Evolutionary conservation across 2,797 vertebrate species (phyloP), one percentile per base, ranked within the genome.

Genomic region (Gallinago nigripennis): DNA sequence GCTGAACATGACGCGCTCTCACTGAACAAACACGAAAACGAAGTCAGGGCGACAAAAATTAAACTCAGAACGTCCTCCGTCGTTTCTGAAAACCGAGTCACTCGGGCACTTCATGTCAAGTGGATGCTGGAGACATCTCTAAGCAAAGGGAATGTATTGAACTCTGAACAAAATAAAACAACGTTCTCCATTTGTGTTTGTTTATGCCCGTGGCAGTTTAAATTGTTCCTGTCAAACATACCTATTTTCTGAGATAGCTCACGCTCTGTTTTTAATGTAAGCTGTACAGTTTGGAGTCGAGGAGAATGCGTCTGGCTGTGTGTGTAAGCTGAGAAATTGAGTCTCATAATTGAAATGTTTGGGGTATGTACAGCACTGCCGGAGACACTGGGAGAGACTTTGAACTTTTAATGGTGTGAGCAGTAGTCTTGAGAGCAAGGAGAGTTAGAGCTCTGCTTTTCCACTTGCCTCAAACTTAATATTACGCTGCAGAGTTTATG

Each of bases 151-250:
- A 87, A 57, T 2, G 7, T 90, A 58, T 51, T 58, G 68, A 82
- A 93, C 64, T 93, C 91, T 66, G 89, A 93, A 94, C 86, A 89
- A 94, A 96, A 93, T 76, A 87, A 93, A 96, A 71, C 82, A 94
- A 30, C 92, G 5, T 83, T 96, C 58, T 94, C 94, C 79, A 61
- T 96, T 96, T 91, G 76, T 76, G 75, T 95, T 94, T 96, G 91
- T 95, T 97, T 96, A 96, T 95, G 94, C 95, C 96, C 35, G 23
- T 94, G 92, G 97, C 82, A 1, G 82, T 97, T 97, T 95, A 92
- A 95, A 95, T 94, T 64, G 69, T 87, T 97, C 88, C 86, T 96
- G 78, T 97, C 90, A 95, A 96, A 93, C 20, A 25, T 95, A 92
- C 85, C 90, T 95, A n/a, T 96, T 97, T 97, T 82, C 93, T 77